Evolutionary conservation across 2,113 vertebrate genomes (phyloP), one percentile per base, ranked within the genome.

Genomic region (Lanius ludovicianus): DNA sequence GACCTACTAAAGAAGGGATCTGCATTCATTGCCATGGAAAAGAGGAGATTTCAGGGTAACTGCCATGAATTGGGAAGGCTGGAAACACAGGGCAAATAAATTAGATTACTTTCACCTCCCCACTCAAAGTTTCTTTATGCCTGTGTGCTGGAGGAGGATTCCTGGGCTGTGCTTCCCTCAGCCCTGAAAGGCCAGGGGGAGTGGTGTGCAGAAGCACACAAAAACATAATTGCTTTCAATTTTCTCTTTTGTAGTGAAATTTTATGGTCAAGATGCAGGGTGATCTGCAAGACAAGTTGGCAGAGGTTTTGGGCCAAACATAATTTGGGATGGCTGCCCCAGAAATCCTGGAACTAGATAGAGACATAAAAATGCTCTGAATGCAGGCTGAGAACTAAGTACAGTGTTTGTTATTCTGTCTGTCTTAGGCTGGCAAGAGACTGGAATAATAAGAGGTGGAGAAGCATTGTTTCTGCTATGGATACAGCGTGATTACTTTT

Each of bases 331-430:
- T 60, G 0, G 2, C 60, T 93, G 90, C 83, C 76, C 42, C 52
- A 44, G 85, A 90, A 93, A 89, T 87, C 47, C 64, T 86, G 89
- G 85, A 96, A 74, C 13, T 21, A 87, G 69, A 67, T 1, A 81
- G 76, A 94, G 71, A 52, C 56, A 89, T 59, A 84, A 94, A 96
- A 97, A 78, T 10, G n/a, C 69, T 62, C 62, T 90, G 87, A 28
- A 27, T 53, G 67, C 57, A 74, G 64, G 83, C 84, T 91, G 90
- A 83, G 95, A 84, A 96, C 64, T 24, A 94, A 97, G 89, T 60
- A 56, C 76, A 84, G 35, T 57, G 93, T 96, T 96, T 97, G 70
- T 93, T 96, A 95, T 94, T 87, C 83, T 67, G 83, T 89, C 93
- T 82, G 68, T 80, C 77, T 92, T 81, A 92, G 96, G 77, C 94